phyloP scores from a whole-genome alignment of 2,113 vertebrate species.

The Bucco capensis region DNA sequence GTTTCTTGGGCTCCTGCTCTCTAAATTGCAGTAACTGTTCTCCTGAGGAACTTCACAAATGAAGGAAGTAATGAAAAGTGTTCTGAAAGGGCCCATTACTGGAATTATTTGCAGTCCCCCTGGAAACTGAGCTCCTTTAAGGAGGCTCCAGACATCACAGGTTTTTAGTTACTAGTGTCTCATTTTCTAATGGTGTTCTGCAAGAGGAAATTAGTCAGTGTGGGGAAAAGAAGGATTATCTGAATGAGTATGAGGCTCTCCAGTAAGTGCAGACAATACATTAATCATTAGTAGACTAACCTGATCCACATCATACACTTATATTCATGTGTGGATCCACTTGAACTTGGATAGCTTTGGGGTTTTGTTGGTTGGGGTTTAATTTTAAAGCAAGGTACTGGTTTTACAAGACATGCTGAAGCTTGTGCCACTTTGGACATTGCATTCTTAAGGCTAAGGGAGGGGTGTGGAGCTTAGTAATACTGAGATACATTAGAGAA shows the following conservation, averaged over 20 bases:
- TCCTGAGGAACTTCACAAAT: slow-evolving; percentile 17
- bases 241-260: not conserved
- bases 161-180: not conserved
- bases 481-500: not conserved
- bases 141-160: not conserved
- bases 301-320: not conserved
- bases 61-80: slow-evolving; percentile 38
- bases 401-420: not conserved
- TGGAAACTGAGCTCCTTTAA: slow-evolving; percentile 25
- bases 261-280: not conserved
- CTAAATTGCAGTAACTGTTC: not conserved
- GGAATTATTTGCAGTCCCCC: slow-evolving; percentile 40
- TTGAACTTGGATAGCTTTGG: not conserved
- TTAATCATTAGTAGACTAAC: not conserved
- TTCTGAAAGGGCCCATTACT: slow-evolving; percentile 5
- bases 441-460: not conserved
- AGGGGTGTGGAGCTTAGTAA: not conserved
- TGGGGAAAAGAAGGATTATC: slow-evolving; percentile 7
- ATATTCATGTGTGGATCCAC: not conserved
- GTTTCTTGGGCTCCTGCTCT: not conserved
- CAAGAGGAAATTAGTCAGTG: slow-evolving; percentile 6
- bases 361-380: not conserved
- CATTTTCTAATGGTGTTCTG: not conserved
- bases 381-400: not conserved
- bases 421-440: not conserved